phyloP scores from a whole-genome alignment of 2,797 vertebrate species.

The Eupleurogrammus muticus region DNA sequence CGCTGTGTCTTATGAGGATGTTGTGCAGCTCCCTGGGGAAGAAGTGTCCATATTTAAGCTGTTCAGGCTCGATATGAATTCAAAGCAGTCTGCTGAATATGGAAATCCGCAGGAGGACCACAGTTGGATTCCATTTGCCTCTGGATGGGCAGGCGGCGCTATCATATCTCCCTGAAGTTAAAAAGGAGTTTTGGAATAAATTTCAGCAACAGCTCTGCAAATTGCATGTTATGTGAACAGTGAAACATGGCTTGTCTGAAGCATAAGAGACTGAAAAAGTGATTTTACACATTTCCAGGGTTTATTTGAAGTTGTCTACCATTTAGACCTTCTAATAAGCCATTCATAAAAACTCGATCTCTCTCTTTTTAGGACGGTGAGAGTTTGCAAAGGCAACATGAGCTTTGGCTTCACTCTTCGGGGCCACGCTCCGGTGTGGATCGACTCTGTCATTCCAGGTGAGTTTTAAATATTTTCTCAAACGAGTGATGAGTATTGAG shows the following conservation, averaged over 20 bases:
- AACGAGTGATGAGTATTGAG: too few relatives aligned
- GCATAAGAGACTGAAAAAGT: too few relatives aligned
- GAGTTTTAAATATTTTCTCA: constrained; percentile 56
- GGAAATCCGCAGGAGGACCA: constrained; percentile 30
- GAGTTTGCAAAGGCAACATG: constrained; percentile 96
- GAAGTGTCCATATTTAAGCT: constrained; percentile 49
- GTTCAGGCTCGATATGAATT: constrained; percentile 40
- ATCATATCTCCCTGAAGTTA: not conserved
- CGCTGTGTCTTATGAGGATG: constrained; percentile 16
- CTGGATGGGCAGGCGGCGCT: not conserved
- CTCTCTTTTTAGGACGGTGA: constrained; percentile 88
- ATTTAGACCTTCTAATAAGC: not conserved
- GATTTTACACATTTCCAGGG: too few relatives aligned
- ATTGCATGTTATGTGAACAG: not conserved
- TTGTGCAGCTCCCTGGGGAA: constrained; percentile 25
- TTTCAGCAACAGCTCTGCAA: not conserved
- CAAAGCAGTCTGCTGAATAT: constrained; percentile 49
- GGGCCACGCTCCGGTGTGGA: constrained; percentile 97
- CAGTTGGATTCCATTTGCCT: constrained; percentile 12
- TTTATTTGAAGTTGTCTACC: too few relatives aligned
- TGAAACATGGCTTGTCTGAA: too few relatives aligned
- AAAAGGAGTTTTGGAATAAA: not conserved
- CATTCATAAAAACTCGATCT: constrained; percentile 31
- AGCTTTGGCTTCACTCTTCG: constrained; percentile 97
- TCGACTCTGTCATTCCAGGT: constrained; percentile 96